Evolutionary conservation across 2,888 invertebrate species (phyloP), one percentile per base, ranked within the genome.

Genomic region (Scaptomyza tumidula): DNA sequence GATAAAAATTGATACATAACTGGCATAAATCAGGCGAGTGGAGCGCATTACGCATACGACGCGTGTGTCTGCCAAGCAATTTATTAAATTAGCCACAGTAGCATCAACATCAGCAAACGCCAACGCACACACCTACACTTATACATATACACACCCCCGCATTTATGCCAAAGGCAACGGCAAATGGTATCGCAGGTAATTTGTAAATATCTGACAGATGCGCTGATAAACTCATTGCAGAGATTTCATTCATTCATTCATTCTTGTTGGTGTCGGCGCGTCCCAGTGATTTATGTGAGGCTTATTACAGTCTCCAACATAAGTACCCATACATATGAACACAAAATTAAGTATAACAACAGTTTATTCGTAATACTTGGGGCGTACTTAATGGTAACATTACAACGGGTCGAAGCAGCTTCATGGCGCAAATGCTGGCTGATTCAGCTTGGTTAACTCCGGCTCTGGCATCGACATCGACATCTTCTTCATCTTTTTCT

Each of bases 1-100:
- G 90, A 90, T 90, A 90, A 90, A 86, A 90, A 90, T 90, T 90
- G 90, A 90, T 90, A 90, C 90, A 90, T 89, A 90, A 90, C 90
- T 84, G 86, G 78, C 86, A 90, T 90, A 90, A 90, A 90, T 90
- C 90, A 90, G 81, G 78, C 78, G 88, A 69, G 60, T 67, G 66
- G 50, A 71, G 62, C 76, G 74, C 78, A 85, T 78, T 78, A 75
- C 74, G 74, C 74, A 80, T 85, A 86, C 81, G 78, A 55, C 72
- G 69, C 70, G 82, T 81, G 72, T 75, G 72, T 61, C 49, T 70
- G 68, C 71, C 65, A 58, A 65, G 85, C 65, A 75, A 89, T 89
- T 89, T 89, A 89, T 89, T 88, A 89, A 89, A 89, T 88, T 88
- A 80, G 74, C 86, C 78, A 80, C 89, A 84, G 82, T 60, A 73